These are phyloP conservation scores for Cyprinodon brontotheroides DNA, from an alignment of 2,113 vertebrate genomes.

Conservation along the genomic window DNA sequence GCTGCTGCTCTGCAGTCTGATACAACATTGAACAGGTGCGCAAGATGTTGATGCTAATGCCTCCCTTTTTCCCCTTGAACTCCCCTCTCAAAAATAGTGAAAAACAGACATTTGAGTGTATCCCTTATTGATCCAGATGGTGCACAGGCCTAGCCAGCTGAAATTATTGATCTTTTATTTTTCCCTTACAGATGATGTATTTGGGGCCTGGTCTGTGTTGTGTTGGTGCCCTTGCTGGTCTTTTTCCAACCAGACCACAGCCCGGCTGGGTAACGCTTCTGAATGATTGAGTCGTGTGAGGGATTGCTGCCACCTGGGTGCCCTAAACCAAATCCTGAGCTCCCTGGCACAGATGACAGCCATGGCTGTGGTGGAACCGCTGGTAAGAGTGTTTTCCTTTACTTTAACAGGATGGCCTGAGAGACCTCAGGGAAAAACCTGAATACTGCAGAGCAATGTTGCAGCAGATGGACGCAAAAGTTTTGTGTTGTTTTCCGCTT, in stretches of 20 bases:
- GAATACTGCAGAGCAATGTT: background rate
- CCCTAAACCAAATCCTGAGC: conserved; percentile 89
- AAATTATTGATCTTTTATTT: conserved; percentile 21
- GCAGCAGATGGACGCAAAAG: background rate
- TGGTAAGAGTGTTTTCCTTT: conserved; percentile 78
- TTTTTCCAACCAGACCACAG: conserved; percentile 92
- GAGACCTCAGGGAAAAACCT: background rate
- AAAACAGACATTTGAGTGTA: conserved; percentile 21
- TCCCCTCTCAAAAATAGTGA: conserved; percentile 11
- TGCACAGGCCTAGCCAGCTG: conserved; percentile 23
- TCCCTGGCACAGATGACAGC: conserved; percentile 96
- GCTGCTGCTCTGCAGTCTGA: conserved; percentile 83
- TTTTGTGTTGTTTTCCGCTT: conserved; percentile 22
- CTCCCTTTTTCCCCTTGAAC: too few species aligned
- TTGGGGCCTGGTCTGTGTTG: conserved; percentile 95
- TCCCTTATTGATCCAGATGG: conserved; percentile 46
- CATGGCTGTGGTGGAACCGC: conserved; percentile 94
- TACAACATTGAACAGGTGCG: conserved; percentile 93
- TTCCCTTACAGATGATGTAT: conserved; percentile 82
- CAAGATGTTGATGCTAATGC: conserved; percentile 13
- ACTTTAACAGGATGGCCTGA: background rate
- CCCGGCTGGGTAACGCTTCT: conserved; percentile 92
- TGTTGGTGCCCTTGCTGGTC: conserved; percentile 92
- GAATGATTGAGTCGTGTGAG: conserved; percentile 93
- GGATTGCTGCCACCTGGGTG: conserved; percentile 90